Conservation (phyloP, 92 coral and sea anemone species). For the Porites divaricata region DNA sequence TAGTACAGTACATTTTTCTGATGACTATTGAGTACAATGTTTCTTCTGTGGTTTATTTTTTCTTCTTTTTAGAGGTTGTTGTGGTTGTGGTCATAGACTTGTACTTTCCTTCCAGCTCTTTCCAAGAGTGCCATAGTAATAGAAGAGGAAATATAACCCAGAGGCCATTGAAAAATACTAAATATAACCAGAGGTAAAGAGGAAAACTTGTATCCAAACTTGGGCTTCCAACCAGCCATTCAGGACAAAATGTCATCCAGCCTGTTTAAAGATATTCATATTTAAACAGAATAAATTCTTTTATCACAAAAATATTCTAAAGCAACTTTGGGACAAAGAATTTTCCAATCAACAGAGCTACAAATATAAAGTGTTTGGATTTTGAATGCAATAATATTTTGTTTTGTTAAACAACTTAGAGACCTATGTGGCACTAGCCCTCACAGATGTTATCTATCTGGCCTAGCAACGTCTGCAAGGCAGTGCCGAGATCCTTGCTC, state of each 20-base stretch:
- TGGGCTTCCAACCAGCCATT: slow-evolving; percentile 73
- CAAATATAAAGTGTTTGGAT: too few relatives aligned
- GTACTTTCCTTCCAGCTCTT: slow-evolving; percentile 11
- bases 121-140: slow-evolving; percentile 68
- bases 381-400: too few relatives aligned
- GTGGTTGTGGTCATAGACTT: not conserved
- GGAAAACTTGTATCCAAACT: slow-evolving; percentile 67
- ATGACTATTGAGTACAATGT: not conserved
- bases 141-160: slow-evolving; percentile 73
- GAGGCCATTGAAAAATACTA: slow-evolving; percentile 76
- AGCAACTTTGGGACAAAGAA: too few relatives aligned
- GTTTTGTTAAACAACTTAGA: too few relatives aligned
- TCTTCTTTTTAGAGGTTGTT: slow-evolving; percentile 12
- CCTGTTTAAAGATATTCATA: slow-evolving; percentile 24
- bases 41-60: not conserved
- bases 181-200: slow-evolving; percentile 64
- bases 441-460: too few relatives aligned
- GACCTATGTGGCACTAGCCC: too few relatives aligned
- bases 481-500: too few relatives aligned
- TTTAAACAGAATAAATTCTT: too few relatives aligned
- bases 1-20: not conserved
- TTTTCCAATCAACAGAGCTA: too few relatives aligned
- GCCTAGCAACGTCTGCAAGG: too few relatives aligned
- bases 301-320: too few relatives aligned
- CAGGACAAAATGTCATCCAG: slow-evolving; percentile 84